These are phyloP conservation scores for Tetranychus urticae DNA, from an alignment of 1,140 invertebrate species.

Conservation along the genomic window DNA sequence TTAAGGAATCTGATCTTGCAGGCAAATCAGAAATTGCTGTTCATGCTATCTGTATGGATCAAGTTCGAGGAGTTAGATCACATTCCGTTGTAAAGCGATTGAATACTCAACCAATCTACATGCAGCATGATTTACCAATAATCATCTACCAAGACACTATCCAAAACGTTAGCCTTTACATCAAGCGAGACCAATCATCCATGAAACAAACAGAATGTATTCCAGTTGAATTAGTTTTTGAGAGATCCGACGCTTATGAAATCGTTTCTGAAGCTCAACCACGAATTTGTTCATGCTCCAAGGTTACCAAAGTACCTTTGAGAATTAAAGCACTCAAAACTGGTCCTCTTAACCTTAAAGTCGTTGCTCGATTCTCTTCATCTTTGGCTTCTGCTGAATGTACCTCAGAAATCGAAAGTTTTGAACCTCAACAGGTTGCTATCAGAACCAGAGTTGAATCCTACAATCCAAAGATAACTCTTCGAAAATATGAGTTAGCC, in stretches of 20 bases:
- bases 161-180: not conserved
- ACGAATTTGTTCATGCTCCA: not conserved
- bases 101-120: not conserved
- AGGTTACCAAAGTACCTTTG: not conserved
- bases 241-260: not conserved
- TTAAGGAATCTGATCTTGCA: not conserved
- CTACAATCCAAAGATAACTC: no score
- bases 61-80: not conserved
- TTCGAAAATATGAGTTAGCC: no score
- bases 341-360: not conserved
- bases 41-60: not conserved
- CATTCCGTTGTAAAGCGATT: not conserved
- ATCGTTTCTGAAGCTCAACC: not conserved
- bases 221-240: not conserved
- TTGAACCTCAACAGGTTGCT: no score
- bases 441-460: no score
- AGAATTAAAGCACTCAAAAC: not conserved
- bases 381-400: not conserved
- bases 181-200: not conserved
- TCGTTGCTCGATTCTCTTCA: not conserved
- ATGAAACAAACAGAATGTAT: not conserved
- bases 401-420: not conserved
- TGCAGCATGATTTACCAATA: not conserved
- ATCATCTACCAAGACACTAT: not conserved
- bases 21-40: not conserved